These are phyloP conservation scores for Catostylus mosaicus DNA, from an alignment of 30 jellyfish, hydroid and myxozoan genomes.

Conservation along the genomic window DNA sequence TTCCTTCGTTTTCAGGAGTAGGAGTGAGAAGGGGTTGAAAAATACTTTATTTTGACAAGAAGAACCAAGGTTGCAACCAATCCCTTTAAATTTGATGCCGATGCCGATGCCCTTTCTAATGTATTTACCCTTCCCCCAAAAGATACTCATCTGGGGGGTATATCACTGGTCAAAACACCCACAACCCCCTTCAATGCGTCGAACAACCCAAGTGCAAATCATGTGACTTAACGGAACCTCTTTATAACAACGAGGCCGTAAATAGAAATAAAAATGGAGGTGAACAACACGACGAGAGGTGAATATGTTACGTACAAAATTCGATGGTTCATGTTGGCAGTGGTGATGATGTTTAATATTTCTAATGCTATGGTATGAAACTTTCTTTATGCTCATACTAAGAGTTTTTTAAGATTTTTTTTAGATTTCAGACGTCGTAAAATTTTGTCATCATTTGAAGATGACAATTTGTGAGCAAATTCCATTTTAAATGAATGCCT, in stretches of 20 bases:
- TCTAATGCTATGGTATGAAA: constrained; percentile 90
- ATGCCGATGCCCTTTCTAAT: too few species aligned
- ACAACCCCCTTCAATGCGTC: too few species aligned
- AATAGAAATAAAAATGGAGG: constrained; percentile 20
- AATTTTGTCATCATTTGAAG: not conserved
- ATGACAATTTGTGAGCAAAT: not conserved
- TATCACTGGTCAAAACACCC: too few species aligned
- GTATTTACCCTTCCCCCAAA: too few species aligned
- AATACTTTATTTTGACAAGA: too few species aligned
- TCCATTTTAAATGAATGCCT: not conserved
- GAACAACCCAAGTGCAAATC: too few species aligned
- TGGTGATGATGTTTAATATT: constrained; percentile 72
- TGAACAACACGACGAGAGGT: not conserved
- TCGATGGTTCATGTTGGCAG: constrained; percentile 91
- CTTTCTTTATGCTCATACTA: not conserved
- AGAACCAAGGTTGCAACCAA: too few species aligned
- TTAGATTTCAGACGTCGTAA: not conserved
- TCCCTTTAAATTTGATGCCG: too few species aligned
- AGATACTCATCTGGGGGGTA: too few species aligned
- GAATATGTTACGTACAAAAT: constrained; percentile 49
- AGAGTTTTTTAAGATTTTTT: not conserved
- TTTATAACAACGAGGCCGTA: not conserved
- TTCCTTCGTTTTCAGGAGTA: too few species aligned
- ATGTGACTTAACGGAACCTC: too few species aligned
- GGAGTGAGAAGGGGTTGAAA: too few species aligned